Evolutionary conservation across 2,888 invertebrate species (phyloP).

Genomic region (Parnassius glacialis): DNA sequence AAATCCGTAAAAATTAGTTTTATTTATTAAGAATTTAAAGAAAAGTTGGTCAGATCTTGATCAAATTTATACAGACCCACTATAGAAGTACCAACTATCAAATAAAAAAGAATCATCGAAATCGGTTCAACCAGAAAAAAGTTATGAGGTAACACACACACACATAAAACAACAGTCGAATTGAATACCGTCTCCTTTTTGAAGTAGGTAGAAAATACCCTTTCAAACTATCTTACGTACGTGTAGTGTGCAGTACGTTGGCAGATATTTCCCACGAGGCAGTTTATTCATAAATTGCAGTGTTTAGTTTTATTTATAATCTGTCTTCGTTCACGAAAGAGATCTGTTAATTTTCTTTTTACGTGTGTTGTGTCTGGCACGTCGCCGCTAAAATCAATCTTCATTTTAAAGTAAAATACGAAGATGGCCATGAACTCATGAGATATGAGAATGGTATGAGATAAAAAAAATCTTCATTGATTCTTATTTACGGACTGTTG

Average conservation of each 20-base stretch:
- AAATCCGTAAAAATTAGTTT: too few relatives aligned
- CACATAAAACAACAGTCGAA: too few relatives aligned
- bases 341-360: neutral
- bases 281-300: slow-evolving; percentile 7
- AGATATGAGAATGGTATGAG: slow-evolving; percentile 1
- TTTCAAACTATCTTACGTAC: neutral
- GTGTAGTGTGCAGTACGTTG: neutral
- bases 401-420: slow-evolving; percentile 17
- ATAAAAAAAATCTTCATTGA: neutral
- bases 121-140: too few relatives aligned
- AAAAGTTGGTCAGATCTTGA: too few relatives aligned
- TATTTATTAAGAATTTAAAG: too few relatives aligned
- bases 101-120: too few relatives aligned
- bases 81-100: too few relatives aligned
- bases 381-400: slow-evolving; percentile 4
- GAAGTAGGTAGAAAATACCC: too few relatives aligned
- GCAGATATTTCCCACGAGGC: slow-evolving; percentile 1
- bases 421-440: slow-evolving; percentile 13
- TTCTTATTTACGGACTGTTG: too few relatives aligned
- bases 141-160: too few relatives aligned
- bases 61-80: too few relatives aligned
- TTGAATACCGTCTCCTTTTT: too few relatives aligned
- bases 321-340: slow-evolving; percentile 14
- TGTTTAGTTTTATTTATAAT: slow-evolving; percentile 5
- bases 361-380: slow-evolving; percentile 20